Evolutionary conservation across 1,140 invertebrate genomes (phyloP), one percentile per base, ranked within the genome.

Genomic region (Choristoneura fumiferana): DNA sequence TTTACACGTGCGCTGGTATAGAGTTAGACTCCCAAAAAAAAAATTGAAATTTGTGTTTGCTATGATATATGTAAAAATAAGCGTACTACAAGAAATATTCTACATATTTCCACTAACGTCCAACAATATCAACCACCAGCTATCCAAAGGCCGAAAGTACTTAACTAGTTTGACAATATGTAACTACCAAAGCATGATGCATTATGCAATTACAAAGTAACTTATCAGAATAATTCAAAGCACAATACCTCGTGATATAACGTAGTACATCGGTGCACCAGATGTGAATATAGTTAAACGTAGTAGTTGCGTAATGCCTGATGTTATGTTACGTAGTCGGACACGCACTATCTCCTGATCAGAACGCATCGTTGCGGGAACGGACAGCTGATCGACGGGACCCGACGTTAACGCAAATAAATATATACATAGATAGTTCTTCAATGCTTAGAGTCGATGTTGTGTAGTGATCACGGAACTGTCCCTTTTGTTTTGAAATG

Each of bases 311-410:
- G 62, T 85, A 81, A 82, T 69, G 77, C 78, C 81, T 78, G 57
- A 58, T 55, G 40, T 57, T 35, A 40, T 53, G 70, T 81, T 81
- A 76, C 73, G 70, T 77, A 60, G 57, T 53, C 73, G 63, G 69
- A 73, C 72, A 83, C 77, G 78, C 80, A 81, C 76, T 79, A 81
- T 84, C 79, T 81, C 71, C 67, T 63, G 70, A 80, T 81, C 76
- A 71, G 69, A 79, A 84, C 75, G 71, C 79, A 82, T 72, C 72
- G 72, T 67, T 74, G 67, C 78, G 71, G 71, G 66, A 75, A 61
- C 65, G 39, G 76, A 82, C 78, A 78, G 68, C 68, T 78, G 73
- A 78, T 75, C 71, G 73, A 67, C 65, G 57, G 62, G 58, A 61
- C 52, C 49, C 29, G 17, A 49, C 43, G 17, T 17, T 49, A 15